phyloP scores from a whole-genome alignment of 2,113 vertebrate genomes.

The Heteronetta atricapilla region DNA sequence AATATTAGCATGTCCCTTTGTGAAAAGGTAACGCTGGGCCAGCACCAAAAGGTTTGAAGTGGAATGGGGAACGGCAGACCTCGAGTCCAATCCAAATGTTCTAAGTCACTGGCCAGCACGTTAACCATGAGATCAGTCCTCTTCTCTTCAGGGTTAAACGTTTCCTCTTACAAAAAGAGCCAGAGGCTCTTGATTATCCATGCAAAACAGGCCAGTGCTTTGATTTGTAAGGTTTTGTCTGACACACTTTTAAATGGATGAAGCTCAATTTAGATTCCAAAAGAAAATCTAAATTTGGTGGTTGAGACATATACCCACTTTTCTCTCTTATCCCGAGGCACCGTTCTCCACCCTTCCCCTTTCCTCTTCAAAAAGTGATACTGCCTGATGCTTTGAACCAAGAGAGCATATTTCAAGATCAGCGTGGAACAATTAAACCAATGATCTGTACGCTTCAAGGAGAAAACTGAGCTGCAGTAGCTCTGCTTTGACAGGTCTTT shows the following conservation, averaged over 20 bases:
- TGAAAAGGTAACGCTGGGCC: background rate
- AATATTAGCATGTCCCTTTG: background rate
- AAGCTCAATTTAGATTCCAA: slow-evolving; percentile 33
- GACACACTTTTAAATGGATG: slow-evolving; percentile 22
- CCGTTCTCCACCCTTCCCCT: background rate
- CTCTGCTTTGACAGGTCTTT: slow-evolving; percentile 71
- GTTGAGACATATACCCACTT: background rate
- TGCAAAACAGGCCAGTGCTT: slow-evolving; percentile 49
- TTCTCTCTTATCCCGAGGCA: slow-evolving; percentile 11
- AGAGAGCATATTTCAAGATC: slow-evolving; percentile 41
- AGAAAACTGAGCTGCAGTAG: slow-evolving; percentile 43
- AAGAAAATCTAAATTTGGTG: slow-evolving; percentile 10
- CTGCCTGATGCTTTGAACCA: background rate
- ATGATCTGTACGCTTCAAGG: slow-evolving; percentile 44
- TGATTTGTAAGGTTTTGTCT: slow-evolving; percentile 44
- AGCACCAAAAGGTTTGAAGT: background rate
- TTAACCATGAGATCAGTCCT: background rate
- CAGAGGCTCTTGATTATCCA: slow-evolving; percentile 57
- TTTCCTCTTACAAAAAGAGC: background rate
- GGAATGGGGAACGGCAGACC: background rate
- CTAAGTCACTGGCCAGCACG: background rate
- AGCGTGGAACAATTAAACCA: slow-evolving; percentile 44
- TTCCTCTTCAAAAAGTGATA: background rate
- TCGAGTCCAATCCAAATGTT: background rate
- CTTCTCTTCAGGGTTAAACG: background rate